Evolutionary conservation across 2,888 invertebrate species (phyloP), one percentile per base, ranked within the genome.

Genomic region (Agrochola litura): DNA sequence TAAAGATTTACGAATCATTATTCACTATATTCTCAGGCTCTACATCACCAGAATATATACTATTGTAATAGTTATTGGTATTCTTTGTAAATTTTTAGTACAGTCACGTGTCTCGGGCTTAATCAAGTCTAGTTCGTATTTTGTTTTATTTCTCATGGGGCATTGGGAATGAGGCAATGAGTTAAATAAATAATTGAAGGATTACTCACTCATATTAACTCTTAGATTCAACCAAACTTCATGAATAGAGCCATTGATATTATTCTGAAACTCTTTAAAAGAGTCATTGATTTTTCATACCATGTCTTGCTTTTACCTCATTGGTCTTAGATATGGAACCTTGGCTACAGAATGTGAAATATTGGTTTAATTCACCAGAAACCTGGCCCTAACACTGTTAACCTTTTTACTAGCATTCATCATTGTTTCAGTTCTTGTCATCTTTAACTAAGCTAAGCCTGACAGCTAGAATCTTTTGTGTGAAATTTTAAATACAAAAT

Each of bases 111-210:
- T 30, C 2, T 16, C 0, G 10, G 5, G 6, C 8, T n/a, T 75
- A 75, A 61, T 61, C 61, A 75, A 75, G 16, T 75, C 25, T 16
- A 75, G 41, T n/a, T 4, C 52, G 49, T 74, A 49, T 74, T 52
- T 52, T 60, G 74, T 74, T 54, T 66, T 61, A 54, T 75, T 75
- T 76, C 76, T 76, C 76, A 61, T n/a, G 76, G 52, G 49, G 12
- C 41, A 30, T 41, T 41, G 22, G 6, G 30, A 30, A 76, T 43
- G 41, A 52, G 14, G 16, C 12, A 75, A 73, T 25, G 37, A 25
- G 22, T 16, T 37, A 9, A 46, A 12, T 5, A 60, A 46, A 12
- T 0, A 16, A 49, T 14, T 41, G 49, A 41, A 37, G 0, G 6
- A 74, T 61, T 41, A 22, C 19, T 68, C 12, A 8, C 9, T 46